Evolutionary conservation across 2,888 invertebrate species (phyloP).

Genomic region (Trileptium ribeirensis): DNA sequence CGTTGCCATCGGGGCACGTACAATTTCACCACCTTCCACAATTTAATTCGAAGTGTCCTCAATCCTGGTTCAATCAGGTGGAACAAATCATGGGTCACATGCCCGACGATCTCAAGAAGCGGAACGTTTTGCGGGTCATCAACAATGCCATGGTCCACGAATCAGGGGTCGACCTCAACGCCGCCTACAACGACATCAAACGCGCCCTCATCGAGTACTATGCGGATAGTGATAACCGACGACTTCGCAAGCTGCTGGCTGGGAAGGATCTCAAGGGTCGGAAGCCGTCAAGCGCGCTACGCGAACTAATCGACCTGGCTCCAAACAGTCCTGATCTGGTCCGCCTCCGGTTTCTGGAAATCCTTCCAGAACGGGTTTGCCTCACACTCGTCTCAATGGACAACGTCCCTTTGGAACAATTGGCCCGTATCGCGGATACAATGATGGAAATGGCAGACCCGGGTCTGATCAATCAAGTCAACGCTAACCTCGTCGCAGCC

Average conservation of each 20-base stretch:
- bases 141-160: not conserved
- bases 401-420: not conserved
- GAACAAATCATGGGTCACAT: not conserved
- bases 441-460: not conserved
- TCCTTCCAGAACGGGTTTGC: slow-evolving; percentile 1
- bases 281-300: not conserved
- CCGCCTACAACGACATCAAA: not conserved
- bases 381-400: not conserved
- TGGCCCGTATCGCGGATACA: slow-evolving; percentile 4
- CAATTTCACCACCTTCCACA: not conserved
- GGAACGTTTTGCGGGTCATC: not conserved
- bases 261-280: not conserved
- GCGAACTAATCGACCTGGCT: not conserved
- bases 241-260: slow-evolving; percentile 1
- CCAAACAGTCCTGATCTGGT: slow-evolving; percentile 6
- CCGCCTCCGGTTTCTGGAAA: slow-evolving; percentile 5
- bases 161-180: not conserved
- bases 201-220: not conserved
- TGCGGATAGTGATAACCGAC: slow-evolving; percentile 4
- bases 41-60: not conserved
- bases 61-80: not conserved
- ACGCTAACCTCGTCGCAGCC: not conserved
- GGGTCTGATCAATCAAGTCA: not conserved
- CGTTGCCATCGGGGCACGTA: too few relatives aligned
- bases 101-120: not conserved